phyloP scores from a whole-genome alignment of 2,113 vertebrate genomes.

The Lichenostomus cassidix region DNA sequence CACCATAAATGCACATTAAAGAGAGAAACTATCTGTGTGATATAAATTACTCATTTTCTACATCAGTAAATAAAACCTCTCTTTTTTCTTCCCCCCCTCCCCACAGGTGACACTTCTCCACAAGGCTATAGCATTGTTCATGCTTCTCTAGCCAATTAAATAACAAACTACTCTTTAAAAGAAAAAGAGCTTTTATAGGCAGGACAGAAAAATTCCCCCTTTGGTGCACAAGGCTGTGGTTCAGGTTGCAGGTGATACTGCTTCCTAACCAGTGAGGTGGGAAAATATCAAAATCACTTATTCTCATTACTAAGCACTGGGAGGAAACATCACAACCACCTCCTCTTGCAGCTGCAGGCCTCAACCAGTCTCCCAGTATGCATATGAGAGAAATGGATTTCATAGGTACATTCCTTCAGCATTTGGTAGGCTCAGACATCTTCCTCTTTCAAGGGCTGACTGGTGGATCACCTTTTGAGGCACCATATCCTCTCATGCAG shows the following conservation, averaged over 20 bases:
- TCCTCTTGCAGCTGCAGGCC: background rate
- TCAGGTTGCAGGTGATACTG: background rate
- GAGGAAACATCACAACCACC: background rate
- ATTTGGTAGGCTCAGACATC: background rate
- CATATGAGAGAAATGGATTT: background rate
- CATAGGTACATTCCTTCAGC: background rate
- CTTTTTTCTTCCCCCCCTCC: background rate
- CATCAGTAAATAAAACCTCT: background rate
- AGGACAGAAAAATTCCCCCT: background rate
- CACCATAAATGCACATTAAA: background rate
- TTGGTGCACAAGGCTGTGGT: background rate
- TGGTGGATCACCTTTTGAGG: background rate
- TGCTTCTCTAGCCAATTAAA: background rate
- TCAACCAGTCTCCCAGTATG: background rate
- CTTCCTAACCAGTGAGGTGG: background rate
- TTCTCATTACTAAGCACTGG: background rate
- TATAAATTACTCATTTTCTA: background rate
- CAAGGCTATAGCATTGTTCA: background rate
- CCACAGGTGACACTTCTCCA: background rate
- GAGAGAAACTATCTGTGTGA: background rate
- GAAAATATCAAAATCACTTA: background rate
- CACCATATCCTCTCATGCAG: background rate
- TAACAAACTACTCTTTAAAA: background rate
- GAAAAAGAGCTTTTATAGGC: background rate
- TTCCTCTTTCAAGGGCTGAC: background rate